Evolutionary conservation across 2,797 vertebrate species (phyloP).

Genomic region (Carduelis carduelis): DNA sequence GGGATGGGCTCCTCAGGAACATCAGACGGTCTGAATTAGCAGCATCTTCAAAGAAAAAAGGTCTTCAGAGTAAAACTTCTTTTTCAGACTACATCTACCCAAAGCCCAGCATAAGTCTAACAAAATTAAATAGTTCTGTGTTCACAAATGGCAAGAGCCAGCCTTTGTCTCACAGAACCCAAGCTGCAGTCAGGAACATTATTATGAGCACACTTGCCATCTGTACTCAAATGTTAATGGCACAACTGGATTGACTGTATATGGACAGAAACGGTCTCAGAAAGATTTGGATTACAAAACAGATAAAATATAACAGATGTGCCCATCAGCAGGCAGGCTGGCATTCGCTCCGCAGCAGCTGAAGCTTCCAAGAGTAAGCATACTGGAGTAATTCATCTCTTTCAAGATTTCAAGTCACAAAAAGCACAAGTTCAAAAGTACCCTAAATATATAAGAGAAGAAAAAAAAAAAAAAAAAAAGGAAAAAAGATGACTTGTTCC

Average conservation of each 20-base stretch:
- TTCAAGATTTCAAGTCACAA: constrained; percentile 31
- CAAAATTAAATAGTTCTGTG: neutral
- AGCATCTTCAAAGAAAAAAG: neutral
- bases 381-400: constrained; percentile 22
- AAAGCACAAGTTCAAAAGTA: constrained; percentile 21
- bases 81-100: neutral
- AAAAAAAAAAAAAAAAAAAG: fast-evolving
- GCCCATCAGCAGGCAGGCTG: constrained; percentile 61
- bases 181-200: neutral
- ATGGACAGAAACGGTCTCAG: constrained; percentile 44
- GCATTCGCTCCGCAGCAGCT: constrained; percentile 17
- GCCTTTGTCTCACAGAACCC: neutral
- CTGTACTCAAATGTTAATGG: constrained; percentile 30
- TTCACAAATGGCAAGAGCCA: neutral
- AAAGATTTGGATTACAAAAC: constrained; percentile 62
- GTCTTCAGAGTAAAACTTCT: neutral
- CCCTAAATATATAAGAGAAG: neutral
- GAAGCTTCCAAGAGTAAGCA: constrained; percentile 49
- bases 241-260: constrained; percentile 47
- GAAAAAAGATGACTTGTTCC: neutral
- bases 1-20: neutral
- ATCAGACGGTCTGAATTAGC: neutral
- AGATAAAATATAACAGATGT: constrained; percentile 65
- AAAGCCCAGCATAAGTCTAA: neutral
- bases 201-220: constrained; percentile 53